Evolutionary conservation across 2,797 vertebrate species (phyloP), one percentile per base, ranked within the genome.

Genomic region (Argyrosomus regius): DNA sequence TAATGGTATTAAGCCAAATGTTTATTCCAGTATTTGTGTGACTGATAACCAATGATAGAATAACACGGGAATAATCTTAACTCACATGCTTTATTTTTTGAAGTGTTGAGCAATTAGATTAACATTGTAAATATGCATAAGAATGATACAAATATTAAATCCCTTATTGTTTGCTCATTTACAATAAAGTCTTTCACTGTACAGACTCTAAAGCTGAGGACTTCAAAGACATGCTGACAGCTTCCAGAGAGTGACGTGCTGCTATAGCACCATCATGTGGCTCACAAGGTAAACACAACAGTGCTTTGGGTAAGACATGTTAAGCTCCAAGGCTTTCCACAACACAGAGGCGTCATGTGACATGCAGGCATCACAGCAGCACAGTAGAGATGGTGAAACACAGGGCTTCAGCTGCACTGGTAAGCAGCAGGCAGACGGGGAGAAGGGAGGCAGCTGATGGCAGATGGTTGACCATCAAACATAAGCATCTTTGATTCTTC

Each of bases 181-280:
- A 74, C 22, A 69, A 76, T 78, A 57, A 69, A 68, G 62, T 72
- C 28, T 77, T 16, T 73, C 24, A 53, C 46, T 86, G 24, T 35
- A 69, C 64, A 78, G 26, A 74, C 45, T 28, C 62, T 74, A 22
- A 64, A 39, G 43, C 52, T 59, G 58, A 88, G 39, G n/a, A 39
- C 67, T 48, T 87, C 31, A 80, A 63, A 82, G 62, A 53, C 80
- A 11, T 43, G 3, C 12, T 28, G 65, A 78, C 75, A 78, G 56
- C 28, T 75, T 58, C 17, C 18, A 69, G 28, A 62, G 81, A 83
- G 62, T 76, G 93, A 89, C 86, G 41, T 93, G 93, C 90, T 91
- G 88, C 94, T 92, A 77, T 71, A 95, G 94, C 94, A 78, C 95
- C 95, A 95, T 89, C 95, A 88, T 91, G 95, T 95, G 95, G 94